Percentiles rank a stretch among this genome's conserved stretches.
phyloP scores from a whole-genome alignment of 1,140 invertebrate genomes.

The Anoplophora glabripennis region DNA sequence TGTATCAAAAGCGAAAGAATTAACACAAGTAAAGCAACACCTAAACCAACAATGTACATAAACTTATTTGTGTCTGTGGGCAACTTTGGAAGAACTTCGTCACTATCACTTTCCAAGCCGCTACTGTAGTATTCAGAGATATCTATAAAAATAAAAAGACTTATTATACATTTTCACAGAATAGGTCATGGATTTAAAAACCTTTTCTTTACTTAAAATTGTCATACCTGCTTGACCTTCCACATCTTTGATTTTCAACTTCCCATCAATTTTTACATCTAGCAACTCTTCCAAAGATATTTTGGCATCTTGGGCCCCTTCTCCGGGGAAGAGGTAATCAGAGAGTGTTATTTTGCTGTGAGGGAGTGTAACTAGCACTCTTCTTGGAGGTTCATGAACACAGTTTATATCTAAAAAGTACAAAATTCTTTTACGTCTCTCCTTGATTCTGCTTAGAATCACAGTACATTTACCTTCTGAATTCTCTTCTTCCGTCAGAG shows the following conservation, averaged over 20 bases:
- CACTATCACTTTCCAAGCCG: conserved; percentile 54
- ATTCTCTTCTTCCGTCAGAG: conserved; percentile 69
- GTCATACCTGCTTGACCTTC: conserved; percentile 59
- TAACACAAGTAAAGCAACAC: conserved; percentile 57
- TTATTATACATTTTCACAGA: conserved; percentile 60
- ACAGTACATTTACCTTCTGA: conserved; percentile 40
- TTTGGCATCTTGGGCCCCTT: conserved; percentile 70
- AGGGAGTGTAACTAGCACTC: conserved; percentile 68
- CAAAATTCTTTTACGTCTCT: background rate
- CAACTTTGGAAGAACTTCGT: conserved; percentile 48
- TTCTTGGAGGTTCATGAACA: conserved; percentile 74
- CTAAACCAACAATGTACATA: conserved; percentile 56
- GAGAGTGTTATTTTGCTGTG: conserved; percentile 67
- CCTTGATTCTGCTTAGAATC: too few relatives aligned
- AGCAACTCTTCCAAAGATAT: conserved; percentile 71
- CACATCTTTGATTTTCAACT: conserved; percentile 63
- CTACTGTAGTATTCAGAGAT: conserved; percentile 63
- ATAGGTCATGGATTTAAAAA: conserved; percentile 6
- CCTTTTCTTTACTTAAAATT: background rate
- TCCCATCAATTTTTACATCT: conserved; percentile 65
- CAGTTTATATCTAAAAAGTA: conserved; percentile 60
- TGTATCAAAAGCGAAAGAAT: conserved; percentile 59
- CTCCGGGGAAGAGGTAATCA: conserved; percentile 82
- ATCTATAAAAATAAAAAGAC: conserved; percentile 48
- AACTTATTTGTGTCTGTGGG: conserved; percentile 55